Evolutionary conservation across 2,888 invertebrate genomes (phyloP), one percentile per base, ranked within the genome.

Genomic region (Syrista parreyssii): DNA sequence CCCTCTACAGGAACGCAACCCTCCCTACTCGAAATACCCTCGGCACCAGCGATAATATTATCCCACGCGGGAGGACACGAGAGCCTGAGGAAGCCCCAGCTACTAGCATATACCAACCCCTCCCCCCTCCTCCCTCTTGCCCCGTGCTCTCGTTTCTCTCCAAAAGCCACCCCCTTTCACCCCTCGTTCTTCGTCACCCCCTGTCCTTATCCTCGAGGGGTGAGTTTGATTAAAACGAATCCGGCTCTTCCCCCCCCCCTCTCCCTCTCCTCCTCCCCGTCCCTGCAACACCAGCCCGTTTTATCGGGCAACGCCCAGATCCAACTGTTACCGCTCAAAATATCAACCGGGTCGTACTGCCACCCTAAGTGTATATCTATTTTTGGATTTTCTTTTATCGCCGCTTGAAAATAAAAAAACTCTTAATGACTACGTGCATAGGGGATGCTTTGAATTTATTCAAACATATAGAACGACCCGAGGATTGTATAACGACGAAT

Each of bases 211-310:
- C 72, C 74, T 74, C 75, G 34, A 68, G 71, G 75, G 79, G 78
- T 74, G 78, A 40, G 80, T 81, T 83, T 82, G 81, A 83, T 84
- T 83, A 83, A 82, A 82, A 81, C 80, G 79, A 83, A 82, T 82
- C 80, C 79, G 73, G 75, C 78, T 78, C 69, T 71, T 72, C 68
- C 73, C 75, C 55, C 33, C 33, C 68, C 30, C 36, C 75, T 55
- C 36, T 11, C 31, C 68, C 68, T 12, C 34, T 73, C 75, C 12
- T 71, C 12, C 72, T 75, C 74, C 23, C 30, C 34, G 15, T 73
- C 40, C 72, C 76, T 74, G 69, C 31, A 34, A 40, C 74, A 71
- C 71, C 79, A 76, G 79, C 73, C 75, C 76, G 68, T 76, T 79
- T 80, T 81, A 75, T 79, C 78, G 80, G 79, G 80, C 83, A 79